Evolutionary conservation across 2,888 invertebrate genomes (phyloP), one percentile per base, ranked within the genome.

Genomic region (Podotricha telesiphe): DNA sequence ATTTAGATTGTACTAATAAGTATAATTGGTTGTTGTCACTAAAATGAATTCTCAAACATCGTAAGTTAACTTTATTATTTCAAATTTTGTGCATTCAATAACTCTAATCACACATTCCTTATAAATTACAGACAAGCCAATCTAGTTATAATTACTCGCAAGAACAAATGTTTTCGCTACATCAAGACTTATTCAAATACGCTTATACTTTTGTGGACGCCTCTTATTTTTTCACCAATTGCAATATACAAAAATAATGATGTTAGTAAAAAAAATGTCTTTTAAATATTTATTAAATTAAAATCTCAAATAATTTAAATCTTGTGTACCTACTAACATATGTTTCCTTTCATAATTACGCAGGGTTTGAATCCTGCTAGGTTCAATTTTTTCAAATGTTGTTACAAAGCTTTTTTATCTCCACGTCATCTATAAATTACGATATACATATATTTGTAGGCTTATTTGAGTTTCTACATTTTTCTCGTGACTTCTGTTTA

Each of bases 131-230:
- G 90, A 2, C 86, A 85, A 71, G 78, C 80, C 1, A 86, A 87
- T 76, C 72, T 87, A 10, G 76, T 86, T 0, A 84, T 86, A 63
- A 74, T 83, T n/a, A 84, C 86, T 11, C 81, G 75, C 67, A 80
- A 79, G 70, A 80, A 80, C 42, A 79, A 85, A 5, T 70, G 79
- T 15, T 76, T 76, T 65, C 71, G 81, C 67, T 86, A 86, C 71
- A 83, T 77, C 53, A 87, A 80, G 66, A 72, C 83, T 4, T 87
- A 89, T 77, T 85, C 84, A 84, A 84, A 82, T 69, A 79, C 74
- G 48, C 59, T 87, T 15, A 75, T 86, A 2, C 71, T 86, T 40
- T 10, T 89, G 1, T 37, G 81, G 19, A 76, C 80, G 34, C 88
- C 88, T n/a, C 6, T 89, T 3, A 2, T 87, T 51, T 76, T 88